Evolutionary conservation across 2,797 vertebrate species (phyloP).

Genomic region (Otus scops): DNA sequence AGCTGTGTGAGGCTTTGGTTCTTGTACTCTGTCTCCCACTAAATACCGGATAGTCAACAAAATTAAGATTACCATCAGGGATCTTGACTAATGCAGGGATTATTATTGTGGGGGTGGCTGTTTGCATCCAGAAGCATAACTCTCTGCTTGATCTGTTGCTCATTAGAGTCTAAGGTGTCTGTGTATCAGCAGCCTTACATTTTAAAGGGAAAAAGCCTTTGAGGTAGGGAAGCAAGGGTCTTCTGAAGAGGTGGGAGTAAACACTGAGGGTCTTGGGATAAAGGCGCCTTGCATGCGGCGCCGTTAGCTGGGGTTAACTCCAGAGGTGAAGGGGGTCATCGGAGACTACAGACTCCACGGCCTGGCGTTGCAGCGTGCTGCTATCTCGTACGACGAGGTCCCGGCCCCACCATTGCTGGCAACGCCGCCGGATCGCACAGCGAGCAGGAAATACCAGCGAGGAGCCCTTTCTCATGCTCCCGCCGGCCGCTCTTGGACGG

Average conservation of each 20-base stretch:
- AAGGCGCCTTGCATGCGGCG: accelerated
- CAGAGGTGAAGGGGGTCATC: not conserved
- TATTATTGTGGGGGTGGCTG: not conserved
- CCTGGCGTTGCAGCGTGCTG: accelerated
- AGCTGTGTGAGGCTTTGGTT: not conserved
- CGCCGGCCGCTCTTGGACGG: not conserved
- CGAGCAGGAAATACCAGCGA: slow-evolving; percentile 57
- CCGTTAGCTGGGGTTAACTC: not conserved
- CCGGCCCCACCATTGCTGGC: not conserved
- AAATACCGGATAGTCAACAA: slow-evolving; percentile 23
- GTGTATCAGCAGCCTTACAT: not conserved
- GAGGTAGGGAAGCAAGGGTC: not conserved
- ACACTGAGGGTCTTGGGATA: not conserved
- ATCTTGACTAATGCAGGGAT: not conserved
- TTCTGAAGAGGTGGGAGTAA: not conserved
- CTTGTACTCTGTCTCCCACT: slow-evolving; percentile 17
- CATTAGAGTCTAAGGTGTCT: not conserved
- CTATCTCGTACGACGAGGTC: not conserved
- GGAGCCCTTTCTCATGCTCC: slow-evolving; percentile 69
- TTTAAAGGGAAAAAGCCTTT: not conserved
- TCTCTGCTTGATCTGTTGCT: not conserved
- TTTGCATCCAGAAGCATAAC: not conserved
- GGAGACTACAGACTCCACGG: accelerated
- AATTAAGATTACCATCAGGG: slow-evolving; percentile 38
- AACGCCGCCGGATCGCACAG: not conserved